Evolutionary conservation across 2,797 vertebrate species (phyloP), one percentile per base, ranked within the genome.

Genomic region (Takifugu rubripes): DNA sequence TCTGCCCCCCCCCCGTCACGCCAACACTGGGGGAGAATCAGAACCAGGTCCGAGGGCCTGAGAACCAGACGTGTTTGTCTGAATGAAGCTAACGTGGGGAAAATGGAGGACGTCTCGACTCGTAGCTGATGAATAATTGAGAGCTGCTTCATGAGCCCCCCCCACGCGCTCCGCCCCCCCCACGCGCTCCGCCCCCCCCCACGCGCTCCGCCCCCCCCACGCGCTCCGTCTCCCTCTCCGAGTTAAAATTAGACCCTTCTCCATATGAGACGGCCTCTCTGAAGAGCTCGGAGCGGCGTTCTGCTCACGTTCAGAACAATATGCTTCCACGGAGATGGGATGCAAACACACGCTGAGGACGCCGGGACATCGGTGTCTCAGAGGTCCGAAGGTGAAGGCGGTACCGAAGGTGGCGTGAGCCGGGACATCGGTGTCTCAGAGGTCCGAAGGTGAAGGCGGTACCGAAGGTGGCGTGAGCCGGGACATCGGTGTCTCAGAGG

Each of bases 111-210:
- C 43, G 66, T 69, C 16, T 21, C 71, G 44, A 53, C 52, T 49
- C 77, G 70, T 78, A 58, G 61, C 69, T 67, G 77, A 88, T 90
- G 84, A 91, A 91, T 91, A 88, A 91, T 90, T 89, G 76, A 90
- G 75, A 83, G 79, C 78, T 54, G 79, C 82, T 87, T 87, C 82
- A 79, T 70, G 77, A 86, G 84, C 70, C 71, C 74, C 77, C 81
- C 82, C 21, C 82, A 79, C 69, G 77, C 85, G 84, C 71, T 70
- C 74, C 77, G 80, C 82, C 79, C 79, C 44, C 3, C 8, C n/a
- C 17, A 17, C 17, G 17, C 17, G 17, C 21, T 21, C 21, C 21
- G 21, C 21, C 43, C 40, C 5, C 33, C 33, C 4, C 40, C 40
- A 11, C 40, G 6, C 3, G 15, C 43, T 2, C 43, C 43, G 3